These are phyloP conservation scores for Agonopterix heracliana DNA, from an alignment of 2,888 invertebrate genomes.

Conservation along the genomic window DNA sequence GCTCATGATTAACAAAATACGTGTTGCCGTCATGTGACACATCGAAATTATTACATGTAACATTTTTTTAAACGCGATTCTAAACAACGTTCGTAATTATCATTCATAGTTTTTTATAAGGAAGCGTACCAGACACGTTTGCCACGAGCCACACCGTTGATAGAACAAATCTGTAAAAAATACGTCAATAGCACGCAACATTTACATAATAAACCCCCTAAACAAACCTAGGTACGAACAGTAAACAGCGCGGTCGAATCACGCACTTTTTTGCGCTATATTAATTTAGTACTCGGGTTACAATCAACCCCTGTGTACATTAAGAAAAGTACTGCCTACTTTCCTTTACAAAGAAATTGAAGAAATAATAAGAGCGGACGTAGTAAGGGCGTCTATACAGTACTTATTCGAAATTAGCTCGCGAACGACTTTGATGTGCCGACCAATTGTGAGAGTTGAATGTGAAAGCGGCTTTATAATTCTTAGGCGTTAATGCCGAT, in stretches of 20 bases:
- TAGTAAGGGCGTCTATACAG: constrained; percentile 63
- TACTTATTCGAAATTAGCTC: constrained; percentile 73
- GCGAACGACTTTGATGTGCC: constrained; percentile 66
- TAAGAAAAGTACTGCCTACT: constrained; percentile 51
- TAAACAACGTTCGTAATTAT: too few relatives aligned
- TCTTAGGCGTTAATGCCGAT: constrained; percentile 44
- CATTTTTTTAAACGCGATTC: too few relatives aligned
- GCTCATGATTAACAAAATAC: too few relatives aligned
- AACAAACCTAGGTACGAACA: constrained; percentile 58
- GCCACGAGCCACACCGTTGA: constrained; percentile 60
- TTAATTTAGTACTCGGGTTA: constrained; percentile 72
- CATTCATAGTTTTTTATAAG: constrained; percentile 12
- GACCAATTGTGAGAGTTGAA: constrained; percentile 59
- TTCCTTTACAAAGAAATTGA: constrained; percentile 61
- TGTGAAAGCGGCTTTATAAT: constrained; percentile 64
- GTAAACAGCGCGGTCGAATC: constrained; percentile 62
- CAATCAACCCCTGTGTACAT: constrained; percentile 52
- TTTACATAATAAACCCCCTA: constrained; percentile 70
- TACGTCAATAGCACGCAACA: constrained; percentile 50
- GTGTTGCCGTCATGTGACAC: too few relatives aligned
- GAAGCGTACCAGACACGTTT: constrained; percentile 46
- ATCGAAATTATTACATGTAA: too few relatives aligned
- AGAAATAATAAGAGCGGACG: constrained; percentile 61
- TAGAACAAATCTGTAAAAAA: constrained; percentile 55
- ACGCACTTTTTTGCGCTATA: constrained; percentile 60